Conservation (phyloP, 2,888 invertebrate genomes). For the Phyto melanocephala region DNA sequence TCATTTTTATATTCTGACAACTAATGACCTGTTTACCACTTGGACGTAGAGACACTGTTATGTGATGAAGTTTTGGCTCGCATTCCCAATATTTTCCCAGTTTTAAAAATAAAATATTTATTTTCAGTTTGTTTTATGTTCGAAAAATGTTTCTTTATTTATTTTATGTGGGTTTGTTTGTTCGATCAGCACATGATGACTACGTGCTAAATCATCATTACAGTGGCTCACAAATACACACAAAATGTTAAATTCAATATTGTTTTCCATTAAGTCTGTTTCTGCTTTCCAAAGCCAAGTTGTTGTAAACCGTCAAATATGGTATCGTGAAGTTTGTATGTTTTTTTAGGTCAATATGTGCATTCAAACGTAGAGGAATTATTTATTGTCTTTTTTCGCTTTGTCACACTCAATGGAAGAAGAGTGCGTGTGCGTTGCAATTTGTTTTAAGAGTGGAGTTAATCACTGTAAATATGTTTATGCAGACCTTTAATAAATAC, state of each 20-base stretch:
- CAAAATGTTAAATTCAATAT: constrained; percentile 17
- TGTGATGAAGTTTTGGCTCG: constrained; percentile 16
- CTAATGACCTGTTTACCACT: constrained; percentile 45
- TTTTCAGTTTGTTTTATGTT: background rate
- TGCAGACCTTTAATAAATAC: background rate
- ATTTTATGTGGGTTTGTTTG: constrained; percentile 9
- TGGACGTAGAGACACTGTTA: background rate
- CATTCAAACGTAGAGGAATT: constrained; percentile 52
- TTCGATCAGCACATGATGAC: constrained; percentile 6
- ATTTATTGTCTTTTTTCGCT: constrained; percentile 24
- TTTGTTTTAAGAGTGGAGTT: constrained; percentile 1
- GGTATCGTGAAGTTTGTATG: background rate
- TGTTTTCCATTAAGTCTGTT: constrained; percentile 34
- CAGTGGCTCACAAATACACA: background rate
- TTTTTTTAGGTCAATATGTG: constrained; percentile 63
- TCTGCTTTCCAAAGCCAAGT: constrained; percentile 34
- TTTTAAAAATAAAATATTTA: constrained; percentile 43
- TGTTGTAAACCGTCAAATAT: constrained; percentile 44
- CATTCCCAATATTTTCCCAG: constrained; percentile 44
- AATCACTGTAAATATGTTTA: constrained; percentile 31
- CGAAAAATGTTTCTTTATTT: constrained; percentile 11
- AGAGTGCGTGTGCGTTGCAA: background rate
- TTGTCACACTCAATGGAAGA: background rate
- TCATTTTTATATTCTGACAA: constrained; percentile 21
- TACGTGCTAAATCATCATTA: constrained; percentile 45